Conservation (phyloP, 2,113 vertebrate species). For the Rhea pennata region DNA sequence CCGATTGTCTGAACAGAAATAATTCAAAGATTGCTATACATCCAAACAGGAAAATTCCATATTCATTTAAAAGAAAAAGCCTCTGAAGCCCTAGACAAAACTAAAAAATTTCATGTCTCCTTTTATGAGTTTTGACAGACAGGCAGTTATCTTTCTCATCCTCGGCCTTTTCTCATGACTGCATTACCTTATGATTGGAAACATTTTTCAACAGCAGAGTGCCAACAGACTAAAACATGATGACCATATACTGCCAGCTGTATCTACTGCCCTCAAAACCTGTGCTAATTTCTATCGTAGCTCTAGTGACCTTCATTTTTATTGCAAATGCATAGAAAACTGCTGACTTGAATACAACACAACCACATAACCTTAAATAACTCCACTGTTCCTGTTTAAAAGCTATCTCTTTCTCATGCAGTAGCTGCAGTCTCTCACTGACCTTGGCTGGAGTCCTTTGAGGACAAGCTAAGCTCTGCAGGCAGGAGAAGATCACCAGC, state of each 20-base stretch:
- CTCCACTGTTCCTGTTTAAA: background rate
- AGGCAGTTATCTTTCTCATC: background rate
- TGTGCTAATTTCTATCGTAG: background rate
- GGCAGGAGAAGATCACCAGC: background rate
- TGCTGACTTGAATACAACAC: background rate
- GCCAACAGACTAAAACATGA: background rate
- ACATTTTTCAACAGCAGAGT: background rate
- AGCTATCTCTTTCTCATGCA: background rate
- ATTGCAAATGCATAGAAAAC: background rate
- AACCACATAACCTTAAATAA: constrained; percentile 16
- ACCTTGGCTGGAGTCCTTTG: constrained; percentile 30
- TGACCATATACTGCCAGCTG: background rate
- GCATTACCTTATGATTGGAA: background rate
- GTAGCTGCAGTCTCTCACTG: background rate
- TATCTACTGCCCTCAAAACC: background rate
- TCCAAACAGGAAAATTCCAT: background rate
- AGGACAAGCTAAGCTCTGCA: background rate
- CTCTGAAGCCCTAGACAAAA: background rate
- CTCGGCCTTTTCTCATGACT: background rate
- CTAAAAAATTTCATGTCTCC: background rate
- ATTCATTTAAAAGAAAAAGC: background rate
- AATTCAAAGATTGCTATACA: background rate
- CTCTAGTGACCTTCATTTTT: background rate
- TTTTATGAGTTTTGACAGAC: background rate
- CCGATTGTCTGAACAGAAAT: background rate